Evolutionary conservation across 1,140 invertebrate species (phyloP).

Genomic region (Macrobrachium nipponense): DNA sequence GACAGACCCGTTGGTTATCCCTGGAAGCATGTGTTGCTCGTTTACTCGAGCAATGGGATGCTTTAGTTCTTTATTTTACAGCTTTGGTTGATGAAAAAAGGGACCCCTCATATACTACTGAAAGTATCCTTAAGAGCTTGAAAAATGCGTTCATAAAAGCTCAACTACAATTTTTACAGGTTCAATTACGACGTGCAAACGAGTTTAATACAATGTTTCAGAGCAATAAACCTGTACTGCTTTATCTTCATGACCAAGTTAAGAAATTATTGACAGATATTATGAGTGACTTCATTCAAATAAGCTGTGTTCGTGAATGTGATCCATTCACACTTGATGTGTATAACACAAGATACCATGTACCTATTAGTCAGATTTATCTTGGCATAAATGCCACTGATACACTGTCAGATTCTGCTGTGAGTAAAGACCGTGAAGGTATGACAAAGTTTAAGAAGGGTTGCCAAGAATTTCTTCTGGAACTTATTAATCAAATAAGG

Average conservation of each 20-base stretch:
- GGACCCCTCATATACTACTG: not conserved
- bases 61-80: constrained; percentile 9
- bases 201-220: constrained; percentile 24
- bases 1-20: constrained; percentile 11
- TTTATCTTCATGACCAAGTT: not conserved
- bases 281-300: constrained; percentile 1
- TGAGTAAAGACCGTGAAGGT: constrained; percentile 19
- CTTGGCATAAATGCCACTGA: constrained; percentile 1
- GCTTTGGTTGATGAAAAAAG: constrained; percentile 10
- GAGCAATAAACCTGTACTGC: not conserved
- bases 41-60: constrained; percentile 20
- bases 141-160: constrained; percentile 19
- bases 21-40: constrained; percentile 7
- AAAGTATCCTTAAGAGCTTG: constrained; percentile 1
- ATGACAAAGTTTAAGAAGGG: constrained; percentile 28
- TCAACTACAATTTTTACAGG: constrained; percentile 5
- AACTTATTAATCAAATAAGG: constrained; percentile 19
- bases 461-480: constrained; percentile 7
- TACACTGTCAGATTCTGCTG: constrained; percentile 19
- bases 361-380: not conserved
- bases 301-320: constrained; percentile 1
- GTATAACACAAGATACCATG: not conserved
- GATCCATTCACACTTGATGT: constrained; percentile 5
- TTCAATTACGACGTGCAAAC: not conserved
- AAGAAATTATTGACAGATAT: not conserved